Evolutionary conservation across 1,140 invertebrate genomes (phyloP), one percentile per base, ranked within the genome.

Genomic region (Drosophila mauritiana): DNA sequence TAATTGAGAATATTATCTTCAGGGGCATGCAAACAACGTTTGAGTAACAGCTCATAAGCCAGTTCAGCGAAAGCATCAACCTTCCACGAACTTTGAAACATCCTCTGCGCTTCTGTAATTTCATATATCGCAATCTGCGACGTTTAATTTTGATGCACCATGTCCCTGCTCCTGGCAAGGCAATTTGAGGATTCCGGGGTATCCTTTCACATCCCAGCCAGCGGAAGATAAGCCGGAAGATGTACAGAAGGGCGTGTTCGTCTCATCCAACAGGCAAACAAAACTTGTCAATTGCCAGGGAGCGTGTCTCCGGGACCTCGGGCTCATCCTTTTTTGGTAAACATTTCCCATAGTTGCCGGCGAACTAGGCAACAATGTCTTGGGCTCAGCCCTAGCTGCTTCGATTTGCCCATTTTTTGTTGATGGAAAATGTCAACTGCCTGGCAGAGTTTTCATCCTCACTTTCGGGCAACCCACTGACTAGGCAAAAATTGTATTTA

Each of bases 351-450:
- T 75, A 57, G 53, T 70, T 77, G 53, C 55, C 15, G 31, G 5
- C 31, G 39, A 56, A 63, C 68, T 58, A 62, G 59, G 82, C 82
- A 88, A 86, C 83, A 86, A 86, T 83, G 72, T 88, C 73, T 78
- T 61, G 59, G 52, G 49, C 61, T 22, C 12, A 27, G 40, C 37
- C 45, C 45, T 64, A 22, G 68, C 64, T 57, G 20, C 43, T 40
- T 48, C 56, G 12, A 52, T 39, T 49, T 56, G 46, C 39, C 37
- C 22, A 22, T 70, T 64, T 62, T 80, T 63, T 74, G 57, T 77
- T 82, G 82, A 85, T 77, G 75, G 73, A 88, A 79, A 79, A 86
- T 86, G 83, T 88, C 83, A 86, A 76, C 80, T 88, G 84, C 83
- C 81, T 76, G 43, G 78, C 64, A 53, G 43, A 82, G 61, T 88